Conservation (phyloP, 1,140 invertebrate genomes). For the Hestina assimilis region DNA sequence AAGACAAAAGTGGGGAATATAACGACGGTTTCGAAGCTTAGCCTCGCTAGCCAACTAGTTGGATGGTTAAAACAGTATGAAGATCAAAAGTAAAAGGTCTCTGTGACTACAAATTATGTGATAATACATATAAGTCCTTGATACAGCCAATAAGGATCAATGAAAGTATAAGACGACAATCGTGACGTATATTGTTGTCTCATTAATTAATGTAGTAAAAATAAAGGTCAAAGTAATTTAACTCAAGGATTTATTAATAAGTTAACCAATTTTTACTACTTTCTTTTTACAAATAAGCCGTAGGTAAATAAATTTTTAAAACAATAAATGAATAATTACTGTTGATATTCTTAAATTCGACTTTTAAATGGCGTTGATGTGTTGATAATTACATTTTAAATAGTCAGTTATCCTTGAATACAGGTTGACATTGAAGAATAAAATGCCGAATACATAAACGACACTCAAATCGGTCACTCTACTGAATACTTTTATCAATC, state of each 20-base stretch:
- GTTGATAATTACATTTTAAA: background rate
- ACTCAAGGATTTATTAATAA: too few species aligned
- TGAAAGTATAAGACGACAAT: background rate
- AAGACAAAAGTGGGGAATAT: conserved; percentile 48
- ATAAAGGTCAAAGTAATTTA: too few species aligned
- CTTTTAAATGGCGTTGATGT: background rate
- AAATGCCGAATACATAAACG: background rate
- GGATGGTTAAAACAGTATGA: background rate
- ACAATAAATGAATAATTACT: background rate
- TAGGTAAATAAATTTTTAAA: too few species aligned
- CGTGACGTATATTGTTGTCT: background rate
- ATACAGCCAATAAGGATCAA: background rate
- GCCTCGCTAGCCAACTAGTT: background rate
- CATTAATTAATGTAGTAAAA: background rate
- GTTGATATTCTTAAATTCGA: background rate
- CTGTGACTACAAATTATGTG: background rate
- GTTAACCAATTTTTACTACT: too few species aligned
- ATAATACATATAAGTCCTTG: background rate
- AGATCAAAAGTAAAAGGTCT: background rate
- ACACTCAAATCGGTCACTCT: conserved; percentile 13
- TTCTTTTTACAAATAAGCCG: too few species aligned
- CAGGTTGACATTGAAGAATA: background rate
- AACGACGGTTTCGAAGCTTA: conserved; percentile 53
- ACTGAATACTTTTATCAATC: too few species aligned
- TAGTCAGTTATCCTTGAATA: background rate